Evolutionary conservation across 2,888 invertebrate genomes (phyloP), one percentile per base, ranked within the genome.

Genomic region (Terebella lapidaria): DNA sequence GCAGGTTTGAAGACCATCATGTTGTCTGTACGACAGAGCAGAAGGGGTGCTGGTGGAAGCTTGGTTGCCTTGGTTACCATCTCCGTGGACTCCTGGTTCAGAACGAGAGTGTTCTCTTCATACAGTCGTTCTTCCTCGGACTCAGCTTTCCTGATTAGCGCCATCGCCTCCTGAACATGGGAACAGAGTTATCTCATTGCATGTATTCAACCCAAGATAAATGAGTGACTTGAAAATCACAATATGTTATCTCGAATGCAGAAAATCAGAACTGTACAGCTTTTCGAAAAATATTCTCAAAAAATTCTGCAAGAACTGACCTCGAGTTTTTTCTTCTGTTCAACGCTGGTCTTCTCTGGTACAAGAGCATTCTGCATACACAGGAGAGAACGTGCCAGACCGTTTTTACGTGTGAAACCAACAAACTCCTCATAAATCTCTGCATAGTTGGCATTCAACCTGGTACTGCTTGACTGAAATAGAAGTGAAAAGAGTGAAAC

Each of bases 1-100:
- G 75, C 72, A 0, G 77, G 77, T 65, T 67, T 72, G 63, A 80
- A 77, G 28, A 74, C 73, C 75, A 78, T 76, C 47, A 67, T 70
- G n/a, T 68, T 71, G 65, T 78, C 76, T 4, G 79, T 77, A 22
- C 79, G 68, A 60, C 73, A 72, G 46, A 78, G 66, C 1, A 80
- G 71, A 24, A 78, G 64, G 5, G 79, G 79, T 10, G 76, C 70
- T 3, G 77, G 77, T 1, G 80, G 78, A 1, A 74, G 68, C 28
- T 69, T 66, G 4, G 10, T 35, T 22, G 5, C 51, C 22, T 47
- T 25, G 54, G 2, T n/a, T 15, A 35, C n/a, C 10, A 10, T 35
- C 42, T 35, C 42, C 10, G 65, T 63, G 3, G 58, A 56, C 24
- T 64, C 66, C 20, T 63, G 67, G 2, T 60, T 52, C 15, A 66